These are phyloP conservation scores for Haliclystus octoradiatus DNA, from an alignment of 30 jellyfish, hydroid and myxozoan genomes.

Conservation along the genomic window DNA sequence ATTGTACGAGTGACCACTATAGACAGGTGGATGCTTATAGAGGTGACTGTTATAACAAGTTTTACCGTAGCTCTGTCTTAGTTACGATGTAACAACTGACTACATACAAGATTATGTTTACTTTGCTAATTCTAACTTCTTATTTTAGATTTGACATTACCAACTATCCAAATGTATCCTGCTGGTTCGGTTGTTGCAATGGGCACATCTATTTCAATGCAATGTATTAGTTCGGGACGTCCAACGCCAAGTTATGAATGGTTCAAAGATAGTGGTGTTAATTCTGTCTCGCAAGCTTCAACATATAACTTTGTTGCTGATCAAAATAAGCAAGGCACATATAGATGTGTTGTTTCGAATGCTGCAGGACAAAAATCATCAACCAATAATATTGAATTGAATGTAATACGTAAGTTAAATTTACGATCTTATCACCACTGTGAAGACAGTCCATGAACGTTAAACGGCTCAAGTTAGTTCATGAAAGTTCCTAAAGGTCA, in stretches of 20 bases:
- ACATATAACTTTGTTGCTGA: background rate
- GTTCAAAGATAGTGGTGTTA: background rate
- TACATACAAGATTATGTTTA: too few relatives aligned
- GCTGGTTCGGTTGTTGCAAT: background rate
- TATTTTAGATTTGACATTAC: background rate
- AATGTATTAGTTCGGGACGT: background rate
- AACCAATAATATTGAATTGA: background rate
- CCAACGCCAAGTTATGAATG: background rate
- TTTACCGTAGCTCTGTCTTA: too few relatives aligned
- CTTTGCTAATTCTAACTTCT: too few relatives aligned
- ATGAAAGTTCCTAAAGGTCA: too few relatives aligned
- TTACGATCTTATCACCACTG: too few relatives aligned
- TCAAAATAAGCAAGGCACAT: background rate
- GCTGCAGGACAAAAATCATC: background rate
- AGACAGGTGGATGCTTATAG: too few relatives aligned
- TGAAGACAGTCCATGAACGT: too few relatives aligned
- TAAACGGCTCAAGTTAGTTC: too few relatives aligned
- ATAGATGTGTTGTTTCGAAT: background rate
- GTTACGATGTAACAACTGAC: too few relatives aligned
- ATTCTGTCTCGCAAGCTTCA: background rate
- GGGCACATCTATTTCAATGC: background rate
- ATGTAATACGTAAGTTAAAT: background rate
- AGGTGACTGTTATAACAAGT: too few relatives aligned
- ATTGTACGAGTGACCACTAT: too few relatives aligned
- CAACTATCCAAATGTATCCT: background rate